Evolutionary conservation across 2,888 invertebrate genomes (phyloP).

Genomic region (Byasa hedistus): DNA sequence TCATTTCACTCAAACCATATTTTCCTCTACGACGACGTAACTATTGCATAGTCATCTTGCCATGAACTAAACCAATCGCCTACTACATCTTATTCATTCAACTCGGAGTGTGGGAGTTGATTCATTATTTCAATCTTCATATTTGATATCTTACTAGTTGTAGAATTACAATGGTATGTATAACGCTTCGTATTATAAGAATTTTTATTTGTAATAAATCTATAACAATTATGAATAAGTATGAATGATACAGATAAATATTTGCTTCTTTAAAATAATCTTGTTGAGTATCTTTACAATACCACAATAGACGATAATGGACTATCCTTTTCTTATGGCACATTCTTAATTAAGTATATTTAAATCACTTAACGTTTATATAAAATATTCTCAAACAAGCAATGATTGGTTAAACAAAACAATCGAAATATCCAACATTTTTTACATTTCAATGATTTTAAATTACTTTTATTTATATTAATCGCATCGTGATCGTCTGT

Average conservation of each 20-base stretch:
- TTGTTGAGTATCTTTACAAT: too few species aligned
- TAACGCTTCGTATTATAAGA: neutral
- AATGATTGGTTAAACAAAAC: too few species aligned
- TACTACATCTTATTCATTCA: conserved; percentile 24
- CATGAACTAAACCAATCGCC: conserved; percentile 9
- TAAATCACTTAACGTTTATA: too few species aligned
- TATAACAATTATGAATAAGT: too few species aligned
- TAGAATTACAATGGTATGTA: neutral
- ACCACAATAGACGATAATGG: too few species aligned
- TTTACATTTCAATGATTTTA: neutral
- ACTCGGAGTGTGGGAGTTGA: conserved; percentile 17
- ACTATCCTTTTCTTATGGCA: too few species aligned
- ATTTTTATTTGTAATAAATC: too few species aligned
- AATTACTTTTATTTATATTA: neutral
- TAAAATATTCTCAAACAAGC: too few species aligned
- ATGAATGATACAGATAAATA: too few species aligned
- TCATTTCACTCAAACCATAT: neutral
- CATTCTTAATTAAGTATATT: too few species aligned
- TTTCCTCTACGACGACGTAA: conserved; percentile 3
- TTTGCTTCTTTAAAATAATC: too few species aligned
- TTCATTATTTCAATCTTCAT: conserved; percentile 14
- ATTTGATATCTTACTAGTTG: neutral
- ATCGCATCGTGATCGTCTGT: neutral
- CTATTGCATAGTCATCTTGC: conserved; percentile 14
- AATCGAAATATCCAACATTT: too few species aligned